phyloP scores from a whole-genome alignment of 2,113 vertebrate genomes.

The Poecilia latipinna region DNA sequence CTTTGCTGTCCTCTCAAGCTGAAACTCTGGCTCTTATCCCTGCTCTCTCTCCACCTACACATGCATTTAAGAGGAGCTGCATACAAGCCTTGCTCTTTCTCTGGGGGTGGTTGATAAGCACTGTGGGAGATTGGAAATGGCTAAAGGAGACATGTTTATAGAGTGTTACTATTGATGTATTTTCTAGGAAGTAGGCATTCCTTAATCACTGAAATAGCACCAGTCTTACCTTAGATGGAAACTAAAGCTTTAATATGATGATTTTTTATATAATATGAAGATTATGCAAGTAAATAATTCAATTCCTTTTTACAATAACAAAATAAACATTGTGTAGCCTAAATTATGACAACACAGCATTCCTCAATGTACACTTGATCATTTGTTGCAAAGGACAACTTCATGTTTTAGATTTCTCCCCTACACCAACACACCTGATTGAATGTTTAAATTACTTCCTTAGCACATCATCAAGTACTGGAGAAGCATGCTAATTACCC shows the following conservation, averaged over 20 bases:
- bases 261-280: too few relatives aligned
- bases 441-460: background rate
- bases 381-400: background rate
- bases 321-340: too few relatives aligned
- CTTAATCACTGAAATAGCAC: background rate
- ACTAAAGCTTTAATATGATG: background rate
- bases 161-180: background rate
- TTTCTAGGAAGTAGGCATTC: background rate
- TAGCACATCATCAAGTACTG: background rate
- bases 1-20: conserved; percentile 24
- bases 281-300: too few relatives aligned
- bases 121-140: conserved; percentile 31
- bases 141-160: conserved; percentile 6
- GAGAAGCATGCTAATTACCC: background rate
- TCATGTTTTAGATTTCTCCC: background rate
- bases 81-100: conserved; percentile 18
- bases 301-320: too few relatives aligned
- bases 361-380: too few relatives aligned
- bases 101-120: conserved; percentile 27
- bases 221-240: background rate
- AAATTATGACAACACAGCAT: too few relatives aligned
- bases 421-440: background rate
- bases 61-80: conserved; percentile 20
- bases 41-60: conserved; percentile 40
- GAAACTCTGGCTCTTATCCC: conserved; percentile 21